phyloP scores from a whole-genome alignment of 1,140 invertebrate species.

The Achroia grisella region DNA sequence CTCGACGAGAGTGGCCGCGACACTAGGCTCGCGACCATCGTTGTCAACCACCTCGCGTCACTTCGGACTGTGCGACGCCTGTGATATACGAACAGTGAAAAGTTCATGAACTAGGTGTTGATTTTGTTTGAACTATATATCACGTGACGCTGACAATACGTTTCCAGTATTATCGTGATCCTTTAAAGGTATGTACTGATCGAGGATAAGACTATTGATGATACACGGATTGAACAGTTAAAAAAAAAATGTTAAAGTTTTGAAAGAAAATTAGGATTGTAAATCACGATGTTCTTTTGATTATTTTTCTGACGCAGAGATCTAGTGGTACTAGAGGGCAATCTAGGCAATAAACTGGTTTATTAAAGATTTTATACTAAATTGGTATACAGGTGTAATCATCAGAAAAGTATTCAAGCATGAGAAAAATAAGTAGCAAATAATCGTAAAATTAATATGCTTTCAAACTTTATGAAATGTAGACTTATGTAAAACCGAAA shows the following conservation, averaged over 20 bases:
- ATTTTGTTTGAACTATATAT: conserved; percentile 62
- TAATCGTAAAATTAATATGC: no score
- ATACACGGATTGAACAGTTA: no score
- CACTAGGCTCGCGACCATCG: conserved; percentile 53
- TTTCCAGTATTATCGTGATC: neutral
- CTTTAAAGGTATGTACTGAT: no score
- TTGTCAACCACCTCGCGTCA: conserved; percentile 31
- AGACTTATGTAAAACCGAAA: no score
- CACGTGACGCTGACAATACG: conserved; percentile 30
- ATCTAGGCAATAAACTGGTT: conserved; percentile 52
- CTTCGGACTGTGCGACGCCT: conserved; percentile 55
- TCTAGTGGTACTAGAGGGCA: conserved; percentile 15
- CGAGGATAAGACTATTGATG: no score
- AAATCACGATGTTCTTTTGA: conserved; percentile 4
- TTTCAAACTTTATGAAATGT: no score
- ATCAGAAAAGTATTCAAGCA: neutral
- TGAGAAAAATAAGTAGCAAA: no score
- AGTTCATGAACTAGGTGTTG: conserved; percentile 70
- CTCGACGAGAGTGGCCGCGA: conserved; percentile 71
- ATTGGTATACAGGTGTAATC: conserved; percentile 5
- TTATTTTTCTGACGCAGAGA: conserved; percentile 12
- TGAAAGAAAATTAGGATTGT: no score
- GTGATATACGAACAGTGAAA: conserved; percentile 69
- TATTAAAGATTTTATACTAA: conserved; percentile 56
- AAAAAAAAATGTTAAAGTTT: no score